These are phyloP conservation scores for Drosophila paracracens DNA, from an alignment of 2,888 invertebrate genomes.

Conservation along the genomic window DNA sequence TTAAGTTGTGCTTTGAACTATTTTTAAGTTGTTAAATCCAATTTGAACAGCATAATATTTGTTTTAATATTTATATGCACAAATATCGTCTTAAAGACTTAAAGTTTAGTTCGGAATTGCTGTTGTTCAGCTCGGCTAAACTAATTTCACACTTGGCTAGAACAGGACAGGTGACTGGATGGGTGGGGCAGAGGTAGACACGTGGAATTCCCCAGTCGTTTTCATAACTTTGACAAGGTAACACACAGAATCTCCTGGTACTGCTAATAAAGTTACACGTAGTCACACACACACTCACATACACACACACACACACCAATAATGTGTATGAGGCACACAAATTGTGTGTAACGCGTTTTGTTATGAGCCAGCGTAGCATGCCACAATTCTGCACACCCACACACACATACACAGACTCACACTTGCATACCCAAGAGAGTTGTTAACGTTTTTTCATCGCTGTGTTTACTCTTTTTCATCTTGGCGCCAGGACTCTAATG, in stretches of 20 bases:
- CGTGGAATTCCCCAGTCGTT: constrained; percentile 60
- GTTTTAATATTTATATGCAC: background rate
- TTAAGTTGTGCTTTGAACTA: background rate
- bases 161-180: constrained; percentile 14
- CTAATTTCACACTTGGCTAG: constrained; percentile 68
- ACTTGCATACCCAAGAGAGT: constrained; percentile 71
- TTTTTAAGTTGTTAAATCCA: background rate
- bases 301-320: background rate
- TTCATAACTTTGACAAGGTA: constrained; percentile 79
- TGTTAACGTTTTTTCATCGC: constrained; percentile 79
- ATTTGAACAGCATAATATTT: background rate
- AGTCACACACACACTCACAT: constrained; percentile 10
- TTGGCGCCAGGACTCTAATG: constrained; percentile 72
- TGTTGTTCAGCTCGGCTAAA: constrained; percentile 38
- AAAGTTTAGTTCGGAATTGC: constrained; percentile 11
- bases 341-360: constrained; percentile 71
- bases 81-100: constrained; percentile 27
- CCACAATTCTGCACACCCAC: constrained; percentile 1
- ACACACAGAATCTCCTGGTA: constrained; percentile 54
- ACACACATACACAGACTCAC: background rate
- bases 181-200: constrained; percentile 1
- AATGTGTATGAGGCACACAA: constrained; percentile 25
- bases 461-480: constrained; percentile 79
- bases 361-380: constrained; percentile 41
- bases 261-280: constrained; percentile 72